Conservation (phyloP, 2,797 vertebrate genomes). For the Avahi laniger region DNA sequence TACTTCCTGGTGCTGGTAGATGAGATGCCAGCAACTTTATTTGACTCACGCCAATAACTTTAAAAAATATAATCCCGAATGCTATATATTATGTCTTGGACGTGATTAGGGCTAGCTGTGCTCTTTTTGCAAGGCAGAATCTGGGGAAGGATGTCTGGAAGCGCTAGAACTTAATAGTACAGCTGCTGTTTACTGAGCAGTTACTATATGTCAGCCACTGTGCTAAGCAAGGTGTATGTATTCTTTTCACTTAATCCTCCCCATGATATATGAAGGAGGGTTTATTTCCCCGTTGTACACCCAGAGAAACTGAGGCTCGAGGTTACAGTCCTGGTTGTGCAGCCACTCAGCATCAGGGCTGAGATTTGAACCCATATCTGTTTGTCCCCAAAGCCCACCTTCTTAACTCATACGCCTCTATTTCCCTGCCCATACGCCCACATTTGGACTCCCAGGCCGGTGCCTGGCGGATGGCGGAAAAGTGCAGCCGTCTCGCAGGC, state of each 20-base stretch:
- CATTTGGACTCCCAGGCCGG: not conserved
- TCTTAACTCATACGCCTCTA: not conserved
- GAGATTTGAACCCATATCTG: not conserved
- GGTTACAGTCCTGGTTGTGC: not conserved
- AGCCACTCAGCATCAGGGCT: not conserved
- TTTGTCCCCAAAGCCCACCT: not conserved
- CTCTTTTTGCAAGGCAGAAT: not conserved
- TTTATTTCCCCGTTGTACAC: not conserved
- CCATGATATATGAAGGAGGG: accelerated
- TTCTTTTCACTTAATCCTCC: not conserved
- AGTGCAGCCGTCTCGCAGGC: not conserved
- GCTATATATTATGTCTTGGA: not conserved
- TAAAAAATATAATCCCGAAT: not conserved
- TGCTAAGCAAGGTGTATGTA: not conserved
- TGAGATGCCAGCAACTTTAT: not conserved
- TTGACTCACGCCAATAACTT: not conserved
- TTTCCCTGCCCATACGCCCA: not conserved
- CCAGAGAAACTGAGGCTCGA: not conserved
- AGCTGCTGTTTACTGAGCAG: not conserved
- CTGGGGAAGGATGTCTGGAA: not conserved
- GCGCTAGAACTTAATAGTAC: not conserved
- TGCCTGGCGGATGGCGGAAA: not conserved
- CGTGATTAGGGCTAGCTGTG: not conserved
- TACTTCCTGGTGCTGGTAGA: not conserved
- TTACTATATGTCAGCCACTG: not conserved